Base-by-base conservation (phyloP, 2,888 invertebrate species). In the Scrobipalpa atriplicella region DNA sequence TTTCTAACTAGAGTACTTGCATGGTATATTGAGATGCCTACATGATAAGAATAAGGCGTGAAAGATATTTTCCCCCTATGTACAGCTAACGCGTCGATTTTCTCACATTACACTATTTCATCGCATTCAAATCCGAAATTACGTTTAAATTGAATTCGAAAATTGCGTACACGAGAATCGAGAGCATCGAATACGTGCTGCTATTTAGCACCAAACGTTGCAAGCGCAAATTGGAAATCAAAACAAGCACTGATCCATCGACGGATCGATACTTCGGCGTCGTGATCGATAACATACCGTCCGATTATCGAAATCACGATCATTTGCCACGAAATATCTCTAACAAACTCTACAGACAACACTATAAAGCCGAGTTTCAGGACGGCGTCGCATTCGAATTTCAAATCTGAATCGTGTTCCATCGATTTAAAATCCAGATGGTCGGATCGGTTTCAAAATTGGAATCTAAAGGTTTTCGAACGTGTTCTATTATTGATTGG, bases 151-250 rank as follows among this genome's bases (percentile, higher is more conserved):
- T 78, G 85, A 86, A 86, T 83, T 80, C 82, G 85, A 87, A 86
- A 86, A 89, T 88, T 88, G 85, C 87, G 82, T 82, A 71, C 77
- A 78, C 82, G 80, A 79, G 81, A 82, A 82, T 79, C 78, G 77
- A 79, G 83, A 82, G 76, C 78, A 75, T 78, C 79, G 77, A 70
- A 80, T 92, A 91, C 92, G 92, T 92, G 92, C 89, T 81, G 87
- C 92, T 90, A 90, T 92, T 92, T 92, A 92, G 85, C 89, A 82
- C 85, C 83, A 89, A 89, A 86, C 86, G 84, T 83, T 82, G 90
- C 87, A 89, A 87, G 90, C 90, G 90, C 86, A 91, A 92, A 92
- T 92, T 92, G 90, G 87, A 92, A 91, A 92, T 92, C 92, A 92
- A 92, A 92, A 92, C 92, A 91, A 88, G 85, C 83, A 87, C 86